Base-by-base conservation (phyloP, 92 coral and sea anemone species). In the Phenganax stokvisi region DNA sequence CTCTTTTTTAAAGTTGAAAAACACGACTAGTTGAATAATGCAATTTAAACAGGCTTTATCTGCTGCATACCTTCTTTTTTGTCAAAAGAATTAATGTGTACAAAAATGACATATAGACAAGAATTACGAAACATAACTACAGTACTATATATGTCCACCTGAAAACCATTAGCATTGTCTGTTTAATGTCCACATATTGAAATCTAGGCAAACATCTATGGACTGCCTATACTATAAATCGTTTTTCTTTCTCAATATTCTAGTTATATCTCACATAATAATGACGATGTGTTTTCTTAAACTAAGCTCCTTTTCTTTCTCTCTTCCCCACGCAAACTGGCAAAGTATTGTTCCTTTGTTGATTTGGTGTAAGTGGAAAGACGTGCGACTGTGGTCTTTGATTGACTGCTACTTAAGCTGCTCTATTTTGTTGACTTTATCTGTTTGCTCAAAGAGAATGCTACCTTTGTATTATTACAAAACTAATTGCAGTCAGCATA, bases 161-260 rank as follows among this genome's bases (percentile, higher is more conserved):
- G 25, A 20, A 53, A 51, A 12, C 17, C 54, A 56, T 25, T 56
- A 55, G 56, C 20, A 12, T 56, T 30, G 52, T 16, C 59, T 73
- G 63, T 75, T 75, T 56, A 56, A 54, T 44, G 53, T 75, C 53
- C 66, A 56, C n/a, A 75, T 55, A 75, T 75, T 56, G 54, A 53
- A 73, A 73, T 7, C 20, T 52, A 75, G n/a, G 64, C 80, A 56
- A 75, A 75, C 80, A 75, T 55, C 30, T 73, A 28, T 73, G 51
- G 13, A 53, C 12, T 73, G 58, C 56, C 61, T 56, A 59, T 54
- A 10, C 54, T 7, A 51, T 56, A 29, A 7, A 55, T 13, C n/a
- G 51, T 31, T 54, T 13, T 54, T 30, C 16, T 3, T 20, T n/a
- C 27, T 20, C 30, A 20, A 20, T 30, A 7, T 20, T n/a, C 37